Evolutionary conservation across 2,113 vertebrate genomes (phyloP).

Genomic region (Anguilla rostrata): DNA sequence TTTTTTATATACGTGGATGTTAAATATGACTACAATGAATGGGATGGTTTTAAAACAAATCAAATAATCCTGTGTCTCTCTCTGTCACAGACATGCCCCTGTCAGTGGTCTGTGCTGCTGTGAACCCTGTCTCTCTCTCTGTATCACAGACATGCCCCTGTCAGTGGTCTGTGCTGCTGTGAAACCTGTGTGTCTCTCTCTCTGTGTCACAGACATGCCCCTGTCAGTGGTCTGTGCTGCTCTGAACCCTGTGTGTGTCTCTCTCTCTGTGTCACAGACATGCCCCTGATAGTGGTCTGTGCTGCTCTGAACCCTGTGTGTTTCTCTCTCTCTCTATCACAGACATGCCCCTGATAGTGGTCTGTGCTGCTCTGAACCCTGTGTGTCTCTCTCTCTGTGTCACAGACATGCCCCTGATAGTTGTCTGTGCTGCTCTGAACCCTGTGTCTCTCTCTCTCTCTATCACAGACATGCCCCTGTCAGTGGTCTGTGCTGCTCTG

Average conservation of each 20-base stretch:
- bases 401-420: background rate
- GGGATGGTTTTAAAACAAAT: too few species aligned
- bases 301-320: too few species aligned
- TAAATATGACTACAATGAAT: too few species aligned
- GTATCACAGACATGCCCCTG: background rate
- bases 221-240: background rate
- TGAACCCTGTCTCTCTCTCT: too few species aligned
- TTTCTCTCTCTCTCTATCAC: too few species aligned
- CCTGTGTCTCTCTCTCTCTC: background rate
- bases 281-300: constrained; percentile 72
- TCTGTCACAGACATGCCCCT: too few species aligned
- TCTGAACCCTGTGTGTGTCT: background rate
- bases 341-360: too few species aligned
- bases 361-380: too few species aligned
- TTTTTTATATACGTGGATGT: background rate
- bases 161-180: background rate
- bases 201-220: constrained; percentile 12
- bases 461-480: background rate
- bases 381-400: too few species aligned
- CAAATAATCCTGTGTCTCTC: too few species aligned
- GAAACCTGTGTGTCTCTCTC: background rate
- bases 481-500: background rate
- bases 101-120: too few species aligned
- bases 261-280: constrained; percentile 70
- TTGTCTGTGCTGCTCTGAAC: background rate